Evolutionary conservation across 2,797 vertebrate genomes (phyloP), one percentile per base, ranked within the genome.

Genomic region (Rachycentron canadum): DNA sequence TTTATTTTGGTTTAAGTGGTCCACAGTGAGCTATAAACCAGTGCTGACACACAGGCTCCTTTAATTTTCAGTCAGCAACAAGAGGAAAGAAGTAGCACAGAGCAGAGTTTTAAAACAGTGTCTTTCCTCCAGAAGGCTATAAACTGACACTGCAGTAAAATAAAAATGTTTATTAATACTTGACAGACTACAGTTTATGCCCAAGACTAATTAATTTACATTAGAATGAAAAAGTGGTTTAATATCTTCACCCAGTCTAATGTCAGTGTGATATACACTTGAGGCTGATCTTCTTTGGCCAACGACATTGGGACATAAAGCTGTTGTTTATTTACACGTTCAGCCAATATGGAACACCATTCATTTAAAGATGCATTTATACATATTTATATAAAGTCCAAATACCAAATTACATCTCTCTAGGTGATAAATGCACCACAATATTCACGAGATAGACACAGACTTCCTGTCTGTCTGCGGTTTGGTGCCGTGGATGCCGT

Each of bases 11-110:
- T 75, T 75, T 65, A 76, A 71, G 28, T 40, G 67, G 36, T 76
- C 77, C 69, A 64, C 72, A 34, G 75, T 75, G 80, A 63, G 67
- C 70, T 25, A 61, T 75, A 65, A 79, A 80, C 64, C 40, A 13
- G 13, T 66, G 28, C 49, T 80, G 57, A 76, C 49, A 50, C 55
- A 60, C 69, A 73, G 40, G 3, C 58, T 69, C 32, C 25, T 61
- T 72, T 69, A 72, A 81, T 76, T 74, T 72, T 63, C 32, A 45
- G 45, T 79, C 52, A 76, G 53, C 41, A 72, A 14, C n/a, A 70
- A 63, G 9, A 59, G 40, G 45, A 65, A 59, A 52, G n/a, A 50
- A 2, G n/a, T 19, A 9, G 11, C 7, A 49, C n/a, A 61, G 32
- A 55, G 13, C 21, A 3, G 47, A 58, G 19, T 38, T 53, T 69